These are phyloP conservation scores for Clarias gariepinus DNA, from an alignment of 2,113 vertebrate species.

Conservation along the genomic window DNA sequence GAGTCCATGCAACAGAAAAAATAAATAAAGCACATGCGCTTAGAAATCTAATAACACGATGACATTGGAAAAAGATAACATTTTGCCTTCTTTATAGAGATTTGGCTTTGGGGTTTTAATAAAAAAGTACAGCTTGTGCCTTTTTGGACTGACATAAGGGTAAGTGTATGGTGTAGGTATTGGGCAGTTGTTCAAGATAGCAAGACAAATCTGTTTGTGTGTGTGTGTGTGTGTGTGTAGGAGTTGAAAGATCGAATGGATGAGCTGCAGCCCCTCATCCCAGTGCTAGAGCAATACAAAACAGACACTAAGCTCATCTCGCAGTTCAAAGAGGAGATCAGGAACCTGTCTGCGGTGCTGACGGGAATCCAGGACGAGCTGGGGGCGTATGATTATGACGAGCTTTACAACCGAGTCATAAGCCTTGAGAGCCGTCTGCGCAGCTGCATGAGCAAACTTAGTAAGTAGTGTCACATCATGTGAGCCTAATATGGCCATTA, in stretches of 20 bases:
- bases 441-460: slow-evolving; percentile 98
- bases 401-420: slow-evolving; percentile 90
- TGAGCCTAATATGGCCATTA: neutral
- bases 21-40: too few relatives aligned
- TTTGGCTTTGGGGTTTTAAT: neutral
- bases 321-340: slow-evolving; percentile 97
- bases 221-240: slow-evolving; percentile 65
- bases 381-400: slow-evolving; percentile 94
- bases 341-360: slow-evolving; percentile 88
- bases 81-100: neutral
- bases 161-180: neutral
- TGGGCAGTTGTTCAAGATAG: neutral
- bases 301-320: slow-evolving; percentile 93
- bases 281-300: slow-evolving; percentile 97
- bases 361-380: slow-evolving; percentile 95
- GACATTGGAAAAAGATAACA: neutral
- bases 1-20: neutral
- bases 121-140: neutral
- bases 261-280: slow-evolving; percentile 92
- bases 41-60: neutral
- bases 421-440: slow-evolving; percentile 89
- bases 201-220: too few relatives aligned
- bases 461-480: slow-evolving; percentile 75
- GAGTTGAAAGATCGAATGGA: slow-evolving; percentile 98
- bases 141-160: neutral